phyloP scores from a whole-genome alignment of 2,113 vertebrate species.

The Pyrgilauda ruficollis region DNA sequence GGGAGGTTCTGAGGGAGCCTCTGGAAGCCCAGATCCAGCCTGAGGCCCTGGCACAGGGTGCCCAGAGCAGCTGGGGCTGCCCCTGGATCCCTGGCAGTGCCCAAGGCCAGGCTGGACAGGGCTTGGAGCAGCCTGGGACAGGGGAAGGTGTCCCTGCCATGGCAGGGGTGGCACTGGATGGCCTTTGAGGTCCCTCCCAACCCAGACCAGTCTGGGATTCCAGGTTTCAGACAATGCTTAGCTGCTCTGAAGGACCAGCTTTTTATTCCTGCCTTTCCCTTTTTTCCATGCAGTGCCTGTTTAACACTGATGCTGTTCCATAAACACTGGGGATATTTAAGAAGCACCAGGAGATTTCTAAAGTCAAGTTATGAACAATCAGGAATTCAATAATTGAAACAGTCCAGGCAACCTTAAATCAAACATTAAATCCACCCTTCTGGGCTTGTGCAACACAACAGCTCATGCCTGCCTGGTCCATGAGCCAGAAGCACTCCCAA shows the following conservation, averaged over 20 bases:
- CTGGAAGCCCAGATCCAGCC: neutral
- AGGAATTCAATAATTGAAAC: neutral
- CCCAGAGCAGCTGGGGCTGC: neutral
- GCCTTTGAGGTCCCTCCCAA: neutral
- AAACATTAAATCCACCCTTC: neutral
- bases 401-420: neutral
- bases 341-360: neutral
- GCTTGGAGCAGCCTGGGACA: neutral
- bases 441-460: neutral
- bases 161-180: neutral
- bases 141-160: neutral
- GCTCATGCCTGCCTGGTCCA: neutral
- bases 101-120: neutral
- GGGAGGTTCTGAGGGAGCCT: neutral
- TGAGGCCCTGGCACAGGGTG: neutral
- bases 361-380: neutral
- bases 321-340: fast-evolving
- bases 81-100: neutral
- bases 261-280: neutral
- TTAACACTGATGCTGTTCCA: neutral
- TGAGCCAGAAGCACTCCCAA: neutral
- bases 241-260: neutral
- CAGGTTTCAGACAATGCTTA: neutral
- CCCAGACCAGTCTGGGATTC: neutral
- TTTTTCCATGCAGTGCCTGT: neutral